Percentiles rank a stretch among this genome's conserved stretches.
These are phyloP conservation scores for Lepeophtheirus salmonis DNA, from an alignment of 1,140 invertebrate species.

Conservation along the genomic window DNA sequence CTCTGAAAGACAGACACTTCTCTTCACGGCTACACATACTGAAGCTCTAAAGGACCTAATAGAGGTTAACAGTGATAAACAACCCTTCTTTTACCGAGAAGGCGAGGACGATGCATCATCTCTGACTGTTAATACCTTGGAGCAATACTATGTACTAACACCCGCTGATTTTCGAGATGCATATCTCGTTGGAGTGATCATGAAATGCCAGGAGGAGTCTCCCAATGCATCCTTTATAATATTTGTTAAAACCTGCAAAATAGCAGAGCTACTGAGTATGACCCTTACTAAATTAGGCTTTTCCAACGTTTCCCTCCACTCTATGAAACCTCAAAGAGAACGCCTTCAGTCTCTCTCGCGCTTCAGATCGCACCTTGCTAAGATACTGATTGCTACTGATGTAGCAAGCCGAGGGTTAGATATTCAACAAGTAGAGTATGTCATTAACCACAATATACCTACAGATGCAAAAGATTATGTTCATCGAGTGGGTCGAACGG, in stretches of 20 bases:
- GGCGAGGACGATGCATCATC: conserved; percentile 43
- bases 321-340: conserved; percentile 60
- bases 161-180: conserved; percentile 77
- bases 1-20: conserved; percentile 54
- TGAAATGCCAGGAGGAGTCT: conserved; percentile 49
- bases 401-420: conserved; percentile 67
- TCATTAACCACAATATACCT: conserved; percentile 85
- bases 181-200: conserved; percentile 69
- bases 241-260: conserved; percentile 88
- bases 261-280: conserved; percentile 32
- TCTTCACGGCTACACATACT: conserved; percentile 93
- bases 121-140: conserved; percentile 63
- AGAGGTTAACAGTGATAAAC: conserved; percentile 8
- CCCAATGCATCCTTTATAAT: conserved; percentile 65
- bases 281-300: conserved; percentile 65
- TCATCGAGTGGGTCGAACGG: conserved; percentile 89
- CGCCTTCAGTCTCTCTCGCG: conserved; percentile 52
- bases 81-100: conserved; percentile 20
- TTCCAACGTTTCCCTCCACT: conserved; percentile 64
- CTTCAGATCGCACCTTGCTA: conserved; percentile 64
- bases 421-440: conserved; percentile 57
- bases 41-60: conserved; percentile 29
- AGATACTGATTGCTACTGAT: conserved; percentile 85
- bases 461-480: conserved; percentile 64
- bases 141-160: conserved; percentile 74